phyloP scores from a whole-genome alignment of 2,113 vertebrate genomes.

The Melanostigma gelatinosum region DNA sequence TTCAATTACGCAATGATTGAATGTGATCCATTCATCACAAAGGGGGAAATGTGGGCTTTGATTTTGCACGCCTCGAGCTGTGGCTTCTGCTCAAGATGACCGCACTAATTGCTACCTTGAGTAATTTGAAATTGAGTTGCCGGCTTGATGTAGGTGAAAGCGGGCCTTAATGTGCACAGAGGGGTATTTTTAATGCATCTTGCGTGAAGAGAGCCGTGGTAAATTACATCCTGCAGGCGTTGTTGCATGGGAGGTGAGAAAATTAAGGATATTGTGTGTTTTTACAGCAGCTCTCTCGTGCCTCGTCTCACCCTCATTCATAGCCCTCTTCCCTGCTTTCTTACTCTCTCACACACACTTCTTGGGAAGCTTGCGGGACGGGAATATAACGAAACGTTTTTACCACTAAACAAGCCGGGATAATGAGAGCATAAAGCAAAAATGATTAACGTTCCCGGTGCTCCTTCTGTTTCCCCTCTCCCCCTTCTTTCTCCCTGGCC shows the following conservation, averaged over 20 bases:
- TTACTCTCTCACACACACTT: background rate
- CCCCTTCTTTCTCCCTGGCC: constrained; percentile 23
- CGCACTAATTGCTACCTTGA: constrained; percentile 41
- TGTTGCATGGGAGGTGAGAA: constrained; percentile 40
- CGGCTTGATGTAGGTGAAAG: constrained; percentile 15
- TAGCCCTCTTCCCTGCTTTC: background rate
- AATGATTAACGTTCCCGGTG: constrained; percentile 16
- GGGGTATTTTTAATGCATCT: constrained; percentile 20
- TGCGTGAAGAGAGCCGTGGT: constrained; percentile 22
- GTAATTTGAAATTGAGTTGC: constrained; percentile 48
- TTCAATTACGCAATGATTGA: constrained; percentile 62
- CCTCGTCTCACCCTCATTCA: constrained; percentile 27
- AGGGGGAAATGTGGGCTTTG: constrained; percentile 41
- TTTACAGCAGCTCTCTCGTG: constrained; percentile 17
- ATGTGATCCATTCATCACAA: constrained; percentile 66
- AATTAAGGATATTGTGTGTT: constrained; percentile 28
- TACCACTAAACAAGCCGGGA: constrained; percentile 31
- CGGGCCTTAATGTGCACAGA: constrained; percentile 23
- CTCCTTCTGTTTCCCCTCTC: constrained; percentile 6
- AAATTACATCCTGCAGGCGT: constrained; percentile 41
- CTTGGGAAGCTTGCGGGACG: constrained; percentile 22
- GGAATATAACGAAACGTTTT: constrained; percentile 33
- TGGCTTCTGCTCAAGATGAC: constrained; percentile 40
- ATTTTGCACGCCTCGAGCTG: constrained; percentile 59
- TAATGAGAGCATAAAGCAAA: constrained; percentile 56